Conservation (phyloP, 2,888 invertebrate species). For the Mylabris sibirica region DNA sequence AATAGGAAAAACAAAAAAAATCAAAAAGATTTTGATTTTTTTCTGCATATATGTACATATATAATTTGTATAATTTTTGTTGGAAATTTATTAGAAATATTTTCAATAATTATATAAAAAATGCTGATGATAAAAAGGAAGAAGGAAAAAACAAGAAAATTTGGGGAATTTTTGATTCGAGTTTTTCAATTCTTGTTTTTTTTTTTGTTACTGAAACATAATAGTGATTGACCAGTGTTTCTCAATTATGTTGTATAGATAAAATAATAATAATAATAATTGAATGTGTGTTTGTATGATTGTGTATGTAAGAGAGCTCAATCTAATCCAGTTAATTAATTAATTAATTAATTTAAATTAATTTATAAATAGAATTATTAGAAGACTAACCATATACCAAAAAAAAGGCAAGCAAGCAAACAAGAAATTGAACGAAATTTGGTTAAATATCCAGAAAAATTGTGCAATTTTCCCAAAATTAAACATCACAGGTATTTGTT, state of each 20-base stretch:
- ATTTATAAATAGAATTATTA: conserved; percentile 1
- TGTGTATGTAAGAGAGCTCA: not conserved
- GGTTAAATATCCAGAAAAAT: too few relatives aligned
- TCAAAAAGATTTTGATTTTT: not conserved
- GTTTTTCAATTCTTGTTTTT: not conserved
- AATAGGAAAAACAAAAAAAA: not conserved
- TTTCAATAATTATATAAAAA: not conserved
- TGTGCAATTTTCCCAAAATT: not conserved
- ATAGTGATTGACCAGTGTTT: conserved; percentile 9
- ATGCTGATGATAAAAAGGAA: too few relatives aligned
- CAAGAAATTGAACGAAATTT: not conserved
- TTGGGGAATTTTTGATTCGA: not conserved
- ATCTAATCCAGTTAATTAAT: not conserved
- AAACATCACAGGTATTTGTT: not conserved
- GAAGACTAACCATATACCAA: conserved; percentile 10
- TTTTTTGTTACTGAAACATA: not conserved
- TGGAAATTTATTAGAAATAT: not conserved
- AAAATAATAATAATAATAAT: not conserved
- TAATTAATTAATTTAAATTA: conserved; percentile 4
- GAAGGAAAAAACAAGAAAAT: not conserved
- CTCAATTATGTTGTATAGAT: conserved; percentile 6
- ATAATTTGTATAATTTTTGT: conserved; percentile 16
- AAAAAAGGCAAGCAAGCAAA: not conserved
- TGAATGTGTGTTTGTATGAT: not conserved
- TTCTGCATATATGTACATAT: not conserved